These are phyloP conservation scores for Calephelis perditalis DNA, from an alignment of 2,888 invertebrate genomes.

Conservation along the genomic window DNA sequence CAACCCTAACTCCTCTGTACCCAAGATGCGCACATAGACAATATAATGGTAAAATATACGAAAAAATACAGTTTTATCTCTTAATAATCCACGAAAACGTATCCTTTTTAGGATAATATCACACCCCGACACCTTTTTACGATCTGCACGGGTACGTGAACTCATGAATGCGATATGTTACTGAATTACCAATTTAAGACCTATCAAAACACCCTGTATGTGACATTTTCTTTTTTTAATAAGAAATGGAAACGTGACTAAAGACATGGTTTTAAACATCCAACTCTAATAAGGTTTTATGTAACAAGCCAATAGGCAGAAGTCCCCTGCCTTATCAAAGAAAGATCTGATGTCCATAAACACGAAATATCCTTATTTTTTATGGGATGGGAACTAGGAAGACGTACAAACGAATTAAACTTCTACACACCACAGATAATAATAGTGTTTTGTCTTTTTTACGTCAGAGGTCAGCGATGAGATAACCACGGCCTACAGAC, in stretches of 20 bases:
- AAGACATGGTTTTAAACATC: neutral
- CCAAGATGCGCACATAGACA: conserved; percentile 7
- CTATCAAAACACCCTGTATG: conserved; percentile 10
- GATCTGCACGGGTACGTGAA: conserved; percentile 12
- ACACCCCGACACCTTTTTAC: conserved; percentile 16
- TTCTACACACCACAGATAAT: too few relatives aligned
- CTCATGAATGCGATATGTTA: conserved; percentile 14
- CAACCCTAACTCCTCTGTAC: conserved; percentile 4
- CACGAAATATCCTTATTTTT: too few relatives aligned
- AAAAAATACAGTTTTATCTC: conserved; percentile 16
- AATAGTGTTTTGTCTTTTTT: too few relatives aligned
- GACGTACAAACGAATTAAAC: too few relatives aligned
- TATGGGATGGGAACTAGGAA: too few relatives aligned
- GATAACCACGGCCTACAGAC: too few relatives aligned
- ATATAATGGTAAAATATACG: conserved; percentile 14
- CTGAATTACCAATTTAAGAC: conserved; percentile 13
- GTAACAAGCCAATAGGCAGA: too few relatives aligned
- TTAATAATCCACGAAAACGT: conserved; percentile 14
- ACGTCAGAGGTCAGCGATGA: too few relatives aligned
- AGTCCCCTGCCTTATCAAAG: too few relatives aligned
- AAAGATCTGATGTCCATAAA: too few relatives aligned
- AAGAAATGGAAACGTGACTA: neutral
- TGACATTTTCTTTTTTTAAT: conserved; percentile 4
- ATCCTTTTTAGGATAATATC: conserved; percentile 18
- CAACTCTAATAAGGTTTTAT: too few relatives aligned